A percentile compares a stretch with the other conserved stretches of the same genome.
phyloP scores from a whole-genome alignment of 2,113 vertebrate species.

The Nesogale talazaci region DNA sequence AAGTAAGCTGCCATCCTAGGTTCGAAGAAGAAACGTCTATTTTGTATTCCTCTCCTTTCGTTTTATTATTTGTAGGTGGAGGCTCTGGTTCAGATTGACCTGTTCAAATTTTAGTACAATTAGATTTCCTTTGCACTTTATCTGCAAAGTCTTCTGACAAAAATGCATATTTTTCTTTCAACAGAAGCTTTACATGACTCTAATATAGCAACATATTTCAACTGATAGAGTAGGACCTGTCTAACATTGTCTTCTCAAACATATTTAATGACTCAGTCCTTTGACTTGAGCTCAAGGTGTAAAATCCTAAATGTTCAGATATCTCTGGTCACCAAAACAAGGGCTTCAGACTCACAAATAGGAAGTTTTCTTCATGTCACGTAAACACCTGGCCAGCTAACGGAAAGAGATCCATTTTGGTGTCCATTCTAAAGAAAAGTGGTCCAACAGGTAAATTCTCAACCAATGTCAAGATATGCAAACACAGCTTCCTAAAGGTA shows the following conservation, averaged over 20 bases:
- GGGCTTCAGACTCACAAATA: not conserved
- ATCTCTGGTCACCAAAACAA: not conserved
- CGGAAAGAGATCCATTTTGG: too few species aligned
- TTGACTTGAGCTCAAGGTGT: not conserved
- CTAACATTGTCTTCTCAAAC: not conserved
- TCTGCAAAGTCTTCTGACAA: constrained; percentile 18
- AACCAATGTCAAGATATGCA: too few species aligned
- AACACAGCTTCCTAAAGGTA: too few species aligned
- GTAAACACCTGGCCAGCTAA: too few species aligned
- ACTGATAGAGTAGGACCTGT: not conserved
- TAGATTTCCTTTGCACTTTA: not conserved
- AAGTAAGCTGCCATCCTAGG: too few species aligned
- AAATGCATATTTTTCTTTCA: not conserved
- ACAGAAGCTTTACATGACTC: not conserved
- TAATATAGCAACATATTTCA: not conserved
- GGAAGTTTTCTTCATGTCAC: not conserved
- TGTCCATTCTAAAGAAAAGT: too few species aligned
- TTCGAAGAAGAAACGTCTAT: too few species aligned
- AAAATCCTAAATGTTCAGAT: not conserved
- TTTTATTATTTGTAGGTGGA: too few species aligned
- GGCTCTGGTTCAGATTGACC: too few species aligned
- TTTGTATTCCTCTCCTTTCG: too few species aligned
- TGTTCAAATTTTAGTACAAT: too few species aligned
- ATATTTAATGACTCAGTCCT: not conserved
- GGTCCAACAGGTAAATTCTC: too few species aligned